Conservation (phyloP, 2,888 invertebrate genomes). For the Himalopsyche kuldschensis region DNA sequence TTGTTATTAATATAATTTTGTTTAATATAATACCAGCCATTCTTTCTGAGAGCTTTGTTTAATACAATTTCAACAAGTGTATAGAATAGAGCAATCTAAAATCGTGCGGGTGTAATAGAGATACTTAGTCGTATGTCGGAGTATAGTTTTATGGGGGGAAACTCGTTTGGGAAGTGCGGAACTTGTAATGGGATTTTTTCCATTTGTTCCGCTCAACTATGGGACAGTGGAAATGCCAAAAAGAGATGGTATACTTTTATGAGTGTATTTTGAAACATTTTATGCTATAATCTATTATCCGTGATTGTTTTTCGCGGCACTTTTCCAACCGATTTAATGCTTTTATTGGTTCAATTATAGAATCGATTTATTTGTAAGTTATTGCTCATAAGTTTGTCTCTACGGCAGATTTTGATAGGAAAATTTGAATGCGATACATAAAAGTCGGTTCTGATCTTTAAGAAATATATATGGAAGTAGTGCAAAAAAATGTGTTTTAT, state of each 20-base stretch:
- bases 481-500: too few species aligned
- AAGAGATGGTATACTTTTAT: slow-evolving; percentile 21
- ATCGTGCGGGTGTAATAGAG: background rate
- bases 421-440: too few species aligned
- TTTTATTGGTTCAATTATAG: slow-evolving; percentile 28
- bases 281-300: slow-evolving; percentile 34
- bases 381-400: background rate
- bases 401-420: background rate
- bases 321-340: slow-evolving; percentile 21
- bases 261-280: slow-evolving; percentile 28
- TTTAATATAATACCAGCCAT: background rate
- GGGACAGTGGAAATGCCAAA: slow-evolving; percentile 13
- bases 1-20: too few species aligned
- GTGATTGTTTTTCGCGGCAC: slow-evolving; percentile 30
- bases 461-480: too few species aligned
- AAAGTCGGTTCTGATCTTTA: too few species aligned
- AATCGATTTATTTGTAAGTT: slow-evolving; percentile 16
- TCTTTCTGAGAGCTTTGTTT: background rate
- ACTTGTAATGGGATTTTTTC: slow-evolving; percentile 40
- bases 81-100: background rate
- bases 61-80: background rate
- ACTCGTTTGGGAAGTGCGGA: slow-evolving; percentile 36
- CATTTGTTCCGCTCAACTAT: slow-evolving; percentile 23
- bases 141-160: slow-evolving; percentile 36
- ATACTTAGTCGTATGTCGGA: background rate